A percentile compares a stretch with the other conserved stretches of the same genome.
Evolutionary conservation across 2,888 invertebrate species (phyloP).

Genomic region (Ecdyonurus torrentis): DNA sequence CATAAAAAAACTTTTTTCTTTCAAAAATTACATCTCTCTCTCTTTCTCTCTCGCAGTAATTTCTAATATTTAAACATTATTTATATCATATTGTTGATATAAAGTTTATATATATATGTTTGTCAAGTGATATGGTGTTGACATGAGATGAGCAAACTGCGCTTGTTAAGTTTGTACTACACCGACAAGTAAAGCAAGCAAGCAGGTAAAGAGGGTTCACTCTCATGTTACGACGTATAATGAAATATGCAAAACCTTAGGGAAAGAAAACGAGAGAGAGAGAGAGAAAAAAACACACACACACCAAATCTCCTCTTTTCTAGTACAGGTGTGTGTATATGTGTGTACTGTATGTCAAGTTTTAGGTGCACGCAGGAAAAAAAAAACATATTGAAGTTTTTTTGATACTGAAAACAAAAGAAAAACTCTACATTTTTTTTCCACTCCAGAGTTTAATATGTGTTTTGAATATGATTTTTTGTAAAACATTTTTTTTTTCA

Average conservation of each 20-base stretch:
- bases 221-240: background rate
- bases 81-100: background rate
- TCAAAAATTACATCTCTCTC: background rate
- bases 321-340: too few relatives aligned
- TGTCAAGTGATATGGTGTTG: too few relatives aligned
- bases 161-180: too few relatives aligned
- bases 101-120: background rate
- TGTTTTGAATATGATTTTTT: too few relatives aligned
- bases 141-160: too few relatives aligned
- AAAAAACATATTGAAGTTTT: background rate
- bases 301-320: too few relatives aligned
- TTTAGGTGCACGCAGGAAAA: too few relatives aligned
- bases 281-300: too few relatives aligned
- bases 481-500: too few relatives aligned
- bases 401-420: background rate
- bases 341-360: background rate
- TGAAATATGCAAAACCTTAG: background rate
- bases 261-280: too few relatives aligned
- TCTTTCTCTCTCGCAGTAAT: too few relatives aligned
- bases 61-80: too few relatives aligned
- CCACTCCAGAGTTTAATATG: background rate
- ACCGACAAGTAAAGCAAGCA: background rate
- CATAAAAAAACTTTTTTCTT: background rate
- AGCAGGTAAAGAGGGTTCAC: background rate
- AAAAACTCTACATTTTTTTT: background rate